phyloP scores from a whole-genome alignment of 2,113 vertebrate species.

The Megatriorchis doriae region DNA sequence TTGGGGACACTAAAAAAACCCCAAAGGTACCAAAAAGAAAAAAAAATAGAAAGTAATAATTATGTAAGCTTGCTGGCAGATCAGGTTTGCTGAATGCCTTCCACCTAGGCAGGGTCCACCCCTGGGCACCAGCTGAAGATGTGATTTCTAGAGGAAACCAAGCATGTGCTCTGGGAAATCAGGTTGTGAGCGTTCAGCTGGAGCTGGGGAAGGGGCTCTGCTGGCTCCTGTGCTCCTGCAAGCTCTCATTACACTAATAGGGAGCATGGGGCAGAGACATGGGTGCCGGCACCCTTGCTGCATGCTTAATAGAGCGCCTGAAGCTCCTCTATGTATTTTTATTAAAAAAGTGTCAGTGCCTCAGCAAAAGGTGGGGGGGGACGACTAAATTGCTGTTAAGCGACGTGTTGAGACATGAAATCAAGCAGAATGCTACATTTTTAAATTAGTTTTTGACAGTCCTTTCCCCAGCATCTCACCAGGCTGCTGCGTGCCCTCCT shows the following conservation, averaged over 20 bases:
- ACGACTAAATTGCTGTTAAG: constrained; percentile 58
- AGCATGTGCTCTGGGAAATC: neutral
- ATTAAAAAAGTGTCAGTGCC: constrained; percentile 37
- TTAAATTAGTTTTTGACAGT: constrained; percentile 61
- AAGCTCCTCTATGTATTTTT: constrained; percentile 38
- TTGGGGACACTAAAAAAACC: neutral
- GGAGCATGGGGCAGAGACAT: neutral
- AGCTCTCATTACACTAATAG: constrained; percentile 28
- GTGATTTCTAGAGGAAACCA: neutral
- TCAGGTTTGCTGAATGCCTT: neutral
- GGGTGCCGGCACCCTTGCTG: constrained; percentile 52
- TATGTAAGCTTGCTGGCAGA: neutral
- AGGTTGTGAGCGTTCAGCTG: neutral
- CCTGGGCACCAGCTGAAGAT: neutral
- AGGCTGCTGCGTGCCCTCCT: neutral
- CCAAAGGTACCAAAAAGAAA: neutral
- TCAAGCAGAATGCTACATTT: constrained; percentile 21
- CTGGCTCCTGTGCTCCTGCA: neutral
- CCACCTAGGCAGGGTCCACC: neutral
- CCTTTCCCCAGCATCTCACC: neutral
- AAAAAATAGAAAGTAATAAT: constrained; percentile 15
- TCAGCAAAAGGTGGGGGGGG: neutral
- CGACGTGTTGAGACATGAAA: constrained; percentile 67
- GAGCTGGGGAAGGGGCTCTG: neutral
- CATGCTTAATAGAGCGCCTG: constrained; percentile 69